Evolutionary conservation across 2,888 invertebrate genomes (phyloP).

Genomic region (Melanophora roralis): DNA sequence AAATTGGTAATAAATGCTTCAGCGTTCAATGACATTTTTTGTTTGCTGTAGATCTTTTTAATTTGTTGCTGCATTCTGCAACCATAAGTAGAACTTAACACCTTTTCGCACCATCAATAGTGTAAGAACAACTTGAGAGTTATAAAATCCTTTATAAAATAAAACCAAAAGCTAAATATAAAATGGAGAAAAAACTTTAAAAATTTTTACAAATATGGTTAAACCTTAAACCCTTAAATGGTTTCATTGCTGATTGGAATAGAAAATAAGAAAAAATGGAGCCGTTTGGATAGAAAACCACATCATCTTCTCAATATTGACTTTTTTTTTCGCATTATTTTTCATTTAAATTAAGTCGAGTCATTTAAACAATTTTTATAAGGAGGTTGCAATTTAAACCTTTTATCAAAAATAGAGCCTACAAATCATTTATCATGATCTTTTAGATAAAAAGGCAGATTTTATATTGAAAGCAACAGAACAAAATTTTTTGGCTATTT

Average conservation of each 20-base stretch:
- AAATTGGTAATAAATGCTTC: conserved; percentile 51
- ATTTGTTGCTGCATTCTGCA: conserved; percentile 42
- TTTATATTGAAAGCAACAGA: too few relatives aligned
- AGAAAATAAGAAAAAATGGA: conserved; percentile 19
- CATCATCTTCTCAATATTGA: conserved; percentile 19
- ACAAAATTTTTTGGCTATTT: too few relatives aligned
- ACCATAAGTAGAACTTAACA: conserved; percentile 62
- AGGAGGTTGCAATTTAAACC: too few relatives aligned
- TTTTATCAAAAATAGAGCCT: too few relatives aligned
- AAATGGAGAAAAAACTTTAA: conserved; percentile 30
- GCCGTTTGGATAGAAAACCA: conserved; percentile 20
- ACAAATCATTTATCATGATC: too few relatives aligned
- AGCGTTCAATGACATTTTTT: conserved; percentile 56
- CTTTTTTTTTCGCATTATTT: too few relatives aligned
- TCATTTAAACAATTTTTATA: too few relatives aligned
- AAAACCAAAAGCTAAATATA: conserved; percentile 48
- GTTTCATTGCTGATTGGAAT: conserved; percentile 54
- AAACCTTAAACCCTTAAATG: conserved; percentile 55
- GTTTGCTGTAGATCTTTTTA: conserved; percentile 23
- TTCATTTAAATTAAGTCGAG: too few relatives aligned
- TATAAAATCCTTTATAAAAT: conserved; percentile 43
- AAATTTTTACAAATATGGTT: conserved; percentile 54
- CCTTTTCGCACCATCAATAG: conserved; percentile 55
- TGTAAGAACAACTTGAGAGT: conserved; percentile 7
- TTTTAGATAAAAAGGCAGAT: too few relatives aligned